Conservation (phyloP, 2,113 vertebrate species). For the Protomyctophum bolini region DNA sequence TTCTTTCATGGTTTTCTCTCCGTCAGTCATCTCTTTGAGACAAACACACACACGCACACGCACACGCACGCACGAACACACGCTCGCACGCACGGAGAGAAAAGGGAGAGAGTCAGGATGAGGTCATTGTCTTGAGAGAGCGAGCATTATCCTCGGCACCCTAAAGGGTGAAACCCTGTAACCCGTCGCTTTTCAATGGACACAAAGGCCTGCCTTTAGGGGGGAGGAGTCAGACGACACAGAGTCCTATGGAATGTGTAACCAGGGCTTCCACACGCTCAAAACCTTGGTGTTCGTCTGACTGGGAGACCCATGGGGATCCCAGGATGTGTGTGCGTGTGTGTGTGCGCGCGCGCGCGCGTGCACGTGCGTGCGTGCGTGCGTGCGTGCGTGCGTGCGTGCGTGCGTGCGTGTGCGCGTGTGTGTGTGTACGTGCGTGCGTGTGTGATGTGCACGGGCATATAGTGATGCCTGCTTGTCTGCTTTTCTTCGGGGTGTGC, state of each 20-base stretch:
- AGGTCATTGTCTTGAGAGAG: conserved; percentile 69
- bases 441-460: not conserved
- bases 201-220: conserved; percentile 70
- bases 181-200: conserved; percentile 68
- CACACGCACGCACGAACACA: conserved; percentile 10
- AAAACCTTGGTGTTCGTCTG: no score
- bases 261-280: conserved; percentile 61
- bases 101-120: conserved; percentile 28
- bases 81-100: conserved; percentile 12
- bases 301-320: no score
- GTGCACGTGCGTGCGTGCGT: not conserved
- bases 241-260: conserved; percentile 70
- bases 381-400: not conserved
- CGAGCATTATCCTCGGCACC: conserved; percentile 67
- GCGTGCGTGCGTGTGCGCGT: conserved; percentile 6
- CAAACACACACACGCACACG: conserved; percentile 3
- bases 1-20: not conserved
- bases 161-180: conserved; percentile 77
- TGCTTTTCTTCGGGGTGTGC: no score
- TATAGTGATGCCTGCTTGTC: no score
- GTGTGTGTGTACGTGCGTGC: conserved; percentile 20
- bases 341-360: conserved; percentile 12
- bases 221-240: conserved; percentile 48
- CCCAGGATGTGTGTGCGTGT: conserved; percentile 13
- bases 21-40: not conserved